Evolutionary conservation across 1,140 invertebrate species (phyloP).

Genomic region (Drosophila varians): DNA sequence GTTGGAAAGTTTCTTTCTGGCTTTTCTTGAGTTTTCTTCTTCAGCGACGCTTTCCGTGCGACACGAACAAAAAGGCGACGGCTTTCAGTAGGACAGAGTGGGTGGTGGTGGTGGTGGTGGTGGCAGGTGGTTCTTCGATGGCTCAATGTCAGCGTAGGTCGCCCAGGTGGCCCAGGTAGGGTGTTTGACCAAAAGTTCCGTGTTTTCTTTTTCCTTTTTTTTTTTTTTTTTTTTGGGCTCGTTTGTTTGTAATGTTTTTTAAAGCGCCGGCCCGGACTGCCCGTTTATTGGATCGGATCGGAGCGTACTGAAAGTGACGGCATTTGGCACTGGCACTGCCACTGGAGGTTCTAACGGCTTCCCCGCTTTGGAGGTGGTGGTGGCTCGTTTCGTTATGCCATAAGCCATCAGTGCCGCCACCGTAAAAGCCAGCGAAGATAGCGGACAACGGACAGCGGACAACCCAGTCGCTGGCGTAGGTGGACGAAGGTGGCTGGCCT

Average conservation of each 20-base stretch:
- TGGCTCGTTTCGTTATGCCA: constrained; percentile 67
- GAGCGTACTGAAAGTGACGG: constrained; percentile 71
- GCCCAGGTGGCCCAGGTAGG: constrained; percentile 8
- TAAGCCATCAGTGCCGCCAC: constrained; percentile 41
- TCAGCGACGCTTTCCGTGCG: constrained; percentile 49
- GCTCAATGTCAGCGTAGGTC: constrained; percentile 56
- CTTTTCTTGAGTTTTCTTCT: constrained; percentile 12
- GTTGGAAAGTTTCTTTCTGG: constrained; percentile 37
- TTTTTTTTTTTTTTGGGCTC: constrained; percentile 15
- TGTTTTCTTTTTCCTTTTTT: neutral
- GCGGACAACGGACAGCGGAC: neutral
- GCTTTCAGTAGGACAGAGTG: constrained; percentile 17
- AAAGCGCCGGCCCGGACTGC: constrained; percentile 11
- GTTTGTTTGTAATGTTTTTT: constrained; percentile 5
- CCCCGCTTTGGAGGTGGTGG: constrained; percentile 25
- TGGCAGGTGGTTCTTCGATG: neutral
- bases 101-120: neutral
- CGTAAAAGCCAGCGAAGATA: neutral
- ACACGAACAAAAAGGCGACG: constrained; percentile 52
- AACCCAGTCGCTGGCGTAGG: neutral
- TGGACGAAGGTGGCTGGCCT: constrained; percentile 29
- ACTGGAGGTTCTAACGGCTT: neutral
- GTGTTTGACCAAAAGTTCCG: neutral
- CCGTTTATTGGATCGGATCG: constrained; percentile 34
- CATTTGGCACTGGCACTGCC: constrained; percentile 12